These are phyloP conservation scores for Lipotes vexillifer DNA, from an alignment of 2,113 vertebrate species.

Conservation along the genomic window DNA sequence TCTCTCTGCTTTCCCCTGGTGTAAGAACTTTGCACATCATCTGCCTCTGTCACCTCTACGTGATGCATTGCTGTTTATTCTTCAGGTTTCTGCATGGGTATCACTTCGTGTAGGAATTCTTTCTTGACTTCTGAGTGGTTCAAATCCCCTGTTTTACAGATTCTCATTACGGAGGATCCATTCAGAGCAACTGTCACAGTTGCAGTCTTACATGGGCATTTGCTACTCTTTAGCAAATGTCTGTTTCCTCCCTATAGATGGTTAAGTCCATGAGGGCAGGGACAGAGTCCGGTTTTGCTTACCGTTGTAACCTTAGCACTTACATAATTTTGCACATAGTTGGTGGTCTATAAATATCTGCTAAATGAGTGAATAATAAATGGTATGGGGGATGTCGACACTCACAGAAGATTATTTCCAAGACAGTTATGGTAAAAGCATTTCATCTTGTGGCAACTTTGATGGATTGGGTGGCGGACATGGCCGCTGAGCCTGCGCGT, in stretches of 20 bases:
- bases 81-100: neutral
- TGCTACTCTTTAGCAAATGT: neutral
- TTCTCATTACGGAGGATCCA: neutral
- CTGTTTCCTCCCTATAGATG: neutral
- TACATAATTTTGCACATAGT: neutral
- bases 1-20: neutral
- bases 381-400: neutral
- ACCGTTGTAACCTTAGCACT: neutral
- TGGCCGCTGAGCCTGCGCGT: too few species aligned
- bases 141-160: fast-evolving
- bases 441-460: neutral
- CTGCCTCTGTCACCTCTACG: neutral
- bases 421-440: neutral
- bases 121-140: neutral
- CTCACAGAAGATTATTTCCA: neutral
- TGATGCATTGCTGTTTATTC: too few species aligned
- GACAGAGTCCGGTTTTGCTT: neutral
- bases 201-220: neutral
- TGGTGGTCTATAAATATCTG: neutral
- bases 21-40: neutral
- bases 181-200: neutral
- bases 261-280: neutral
- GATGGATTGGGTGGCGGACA: neutral
- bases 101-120: neutral
- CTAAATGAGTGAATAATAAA: neutral